Evolutionary conservation across 2,113 vertebrate species (phyloP), one percentile per base, ranked within the genome.

Genomic region (Urocolius indicus): DNA sequence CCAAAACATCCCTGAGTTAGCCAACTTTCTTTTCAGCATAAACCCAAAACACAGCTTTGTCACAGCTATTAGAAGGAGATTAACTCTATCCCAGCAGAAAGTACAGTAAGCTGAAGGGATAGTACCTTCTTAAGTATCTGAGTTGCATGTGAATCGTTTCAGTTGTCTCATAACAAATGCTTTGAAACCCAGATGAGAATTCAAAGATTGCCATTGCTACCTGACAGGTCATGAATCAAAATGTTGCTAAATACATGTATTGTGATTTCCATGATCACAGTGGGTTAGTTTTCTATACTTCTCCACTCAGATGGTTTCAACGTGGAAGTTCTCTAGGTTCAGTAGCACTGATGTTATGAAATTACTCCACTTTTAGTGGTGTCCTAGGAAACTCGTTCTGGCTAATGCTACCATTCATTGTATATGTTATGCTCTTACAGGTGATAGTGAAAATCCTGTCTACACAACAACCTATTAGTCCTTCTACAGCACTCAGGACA

Each of bases 81-180:
- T n/a, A n/a, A n/a, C n/a, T n/a, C n/a, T n/a, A n/a, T n/a, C n/a
- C n/a, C n/a, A n/a, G n/a, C n/a, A n/a, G n/a, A n/a, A n/a, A n/a
- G n/a, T n/a, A n/a, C n/a, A n/a, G n/a, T n/a, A n/a, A n/a, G n/a
- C n/a, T n/a, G n/a, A n/a, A n/a, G n/a, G n/a, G n/a, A n/a, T n/a
- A n/a, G n/a, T n/a, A n/a, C n/a, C n/a, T n/a, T n/a, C n/a, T n/a
- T n/a, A n/a, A n/a, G 16, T 24, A 26, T 61, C 30, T 38, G n/a
- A 84, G 5, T 18, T 55, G 41, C 7, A 0, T 23, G 9, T 61
- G 29, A 32, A 36, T 85, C 0, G 0, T 27, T 41, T 74, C n/a
- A 13, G 43, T 61, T 71, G 34, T n/a, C 24, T 21, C 20, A 11
- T 36, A 62, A n/a, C 20, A 52, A 18, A 14, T 62, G 43, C 55